Conservation (phyloP, 2,797 vertebrate genomes). For the Menidia menidia region DNA sequence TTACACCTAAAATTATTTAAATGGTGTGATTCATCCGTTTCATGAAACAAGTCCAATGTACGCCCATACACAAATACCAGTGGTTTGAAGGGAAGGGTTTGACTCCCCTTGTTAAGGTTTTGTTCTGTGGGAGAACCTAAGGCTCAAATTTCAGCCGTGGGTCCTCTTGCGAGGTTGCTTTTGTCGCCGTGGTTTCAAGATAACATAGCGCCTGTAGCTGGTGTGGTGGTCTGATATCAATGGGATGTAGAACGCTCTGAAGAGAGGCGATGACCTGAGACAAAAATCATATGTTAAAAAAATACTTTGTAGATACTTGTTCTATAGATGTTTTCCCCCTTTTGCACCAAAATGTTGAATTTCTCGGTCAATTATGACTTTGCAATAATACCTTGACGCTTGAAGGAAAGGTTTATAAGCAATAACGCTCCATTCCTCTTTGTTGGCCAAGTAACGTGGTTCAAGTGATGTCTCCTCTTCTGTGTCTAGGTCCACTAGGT, state of each 20-base stretch:
- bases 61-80: slow-evolving; percentile 40
- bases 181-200: slow-evolving; percentile 89
- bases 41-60: slow-evolving; percentile 40
- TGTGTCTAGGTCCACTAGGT: slow-evolving; percentile 93
- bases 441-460: slow-evolving; percentile 89
- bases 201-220: slow-evolving; percentile 90
- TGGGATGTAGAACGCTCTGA: slow-evolving; percentile 93
- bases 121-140: slow-evolving; percentile 1
- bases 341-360: not conserved
- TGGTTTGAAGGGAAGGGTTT: slow-evolving; percentile 43
- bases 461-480: slow-evolving; percentile 85
- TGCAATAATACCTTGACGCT: slow-evolving; percentile 85
- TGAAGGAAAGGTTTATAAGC: slow-evolving; percentile 95
- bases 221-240: slow-evolving; percentile 92
- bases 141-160: slow-evolving; percentile 56
- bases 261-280: slow-evolving; percentile 89
- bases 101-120: slow-evolving; percentile 34
- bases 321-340: no score
- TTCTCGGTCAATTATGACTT: not conserved
- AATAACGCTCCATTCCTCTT: slow-evolving; percentile 91
- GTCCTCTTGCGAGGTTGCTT: slow-evolving; percentile 86
- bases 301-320: no score
- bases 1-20: slow-evolving; percentile 55
- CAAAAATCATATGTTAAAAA: slow-evolving; percentile 1
- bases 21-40: slow-evolving; percentile 57